Evolutionary conservation across 2,113 vertebrate species (phyloP), one percentile per base, ranked within the genome.

Genomic region (Lepisosteus oculatus): DNA sequence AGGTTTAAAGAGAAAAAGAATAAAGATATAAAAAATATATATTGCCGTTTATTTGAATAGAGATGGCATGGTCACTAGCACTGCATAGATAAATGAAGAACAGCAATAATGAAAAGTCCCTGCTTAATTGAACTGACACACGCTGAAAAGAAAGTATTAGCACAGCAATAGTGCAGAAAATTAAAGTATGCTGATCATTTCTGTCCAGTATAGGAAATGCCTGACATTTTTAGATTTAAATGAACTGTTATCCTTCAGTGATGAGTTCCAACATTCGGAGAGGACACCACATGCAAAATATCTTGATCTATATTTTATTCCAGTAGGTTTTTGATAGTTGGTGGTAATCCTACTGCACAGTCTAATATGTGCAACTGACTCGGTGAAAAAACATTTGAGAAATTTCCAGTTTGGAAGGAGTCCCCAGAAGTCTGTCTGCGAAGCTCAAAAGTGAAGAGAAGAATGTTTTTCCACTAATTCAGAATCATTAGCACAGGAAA

Each of bases 401-500:
- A 74, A 45, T 64, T 65, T 61, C 13, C 55, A 67, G 71, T 44
- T 44, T 14, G 67, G 57, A 29, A 44, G 41, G 63, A 29, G 67
- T 74, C 72, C 67, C 66, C 43, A 57, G 51, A 69, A 69, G 67
- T 69, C 59, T 13, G 54, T 63, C 59, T 74, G 66, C 55, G 67
- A 42, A 61, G 59, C 17, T 57, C 66, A 45, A 51, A 63, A 43
- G 66, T 14, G 54, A 55, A 56, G 42, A 43, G 59, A 41, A 41
- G 61, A 14, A 57, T 29, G 59, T 42, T 69, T 61, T 57, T 55
- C 67, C 5, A 45, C 66, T 68, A 63, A 74, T 68, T 68, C 72
- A 54, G 67, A 74, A 64, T 74, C 72, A 74, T 74, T 74, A 69
- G 72, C 29, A 61, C 14, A 12, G 67, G 61, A 65, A 55, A 74